Evolutionary conservation across 2,888 invertebrate genomes (phyloP).

Genomic region (Anodontia alba): DNA sequence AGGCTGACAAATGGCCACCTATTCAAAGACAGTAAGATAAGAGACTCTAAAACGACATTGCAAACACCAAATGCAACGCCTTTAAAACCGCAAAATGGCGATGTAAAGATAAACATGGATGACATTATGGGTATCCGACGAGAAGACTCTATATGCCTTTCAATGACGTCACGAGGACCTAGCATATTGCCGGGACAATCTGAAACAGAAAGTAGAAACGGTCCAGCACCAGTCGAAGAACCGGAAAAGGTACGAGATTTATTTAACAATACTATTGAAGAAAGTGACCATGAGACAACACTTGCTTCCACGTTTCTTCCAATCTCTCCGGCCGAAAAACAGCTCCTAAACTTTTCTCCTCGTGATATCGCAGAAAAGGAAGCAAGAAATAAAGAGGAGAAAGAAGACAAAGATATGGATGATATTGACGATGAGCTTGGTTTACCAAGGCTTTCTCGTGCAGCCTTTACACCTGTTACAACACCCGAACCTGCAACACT

Average conservation of each 20-base stretch:
- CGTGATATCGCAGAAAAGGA: conserved; percentile 51
- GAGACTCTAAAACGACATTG: conserved; percentile 25
- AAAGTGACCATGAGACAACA: conserved; percentile 45
- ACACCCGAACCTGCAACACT: conserved; percentile 38
- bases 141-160: conserved; percentile 58
- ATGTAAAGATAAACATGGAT: conserved; percentile 40
- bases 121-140: conserved; percentile 43
- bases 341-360: conserved; percentile 53
- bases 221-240: conserved; percentile 55
- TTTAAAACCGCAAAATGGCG: conserved; percentile 42
- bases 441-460: conserved; percentile 54
- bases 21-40: conserved; percentile 23
- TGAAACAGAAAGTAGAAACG: conserved; percentile 17
- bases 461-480: conserved; percentile 55
- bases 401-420: conserved; percentile 55
- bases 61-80: too few relatives aligned
- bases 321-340: conserved; percentile 45
- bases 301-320: conserved; percentile 61
- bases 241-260: conserved; percentile 58
- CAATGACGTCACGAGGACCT: conserved; percentile 52
- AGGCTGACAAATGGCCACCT: conserved; percentile 50
- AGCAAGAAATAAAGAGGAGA: conserved; percentile 30
- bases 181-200: conserved; percentile 42
- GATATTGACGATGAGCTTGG: conserved; percentile 59
- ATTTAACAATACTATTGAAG: conserved; percentile 43